phyloP scores from a whole-genome alignment of 2,888 invertebrate genomes.

The Blera fallax region DNA sequence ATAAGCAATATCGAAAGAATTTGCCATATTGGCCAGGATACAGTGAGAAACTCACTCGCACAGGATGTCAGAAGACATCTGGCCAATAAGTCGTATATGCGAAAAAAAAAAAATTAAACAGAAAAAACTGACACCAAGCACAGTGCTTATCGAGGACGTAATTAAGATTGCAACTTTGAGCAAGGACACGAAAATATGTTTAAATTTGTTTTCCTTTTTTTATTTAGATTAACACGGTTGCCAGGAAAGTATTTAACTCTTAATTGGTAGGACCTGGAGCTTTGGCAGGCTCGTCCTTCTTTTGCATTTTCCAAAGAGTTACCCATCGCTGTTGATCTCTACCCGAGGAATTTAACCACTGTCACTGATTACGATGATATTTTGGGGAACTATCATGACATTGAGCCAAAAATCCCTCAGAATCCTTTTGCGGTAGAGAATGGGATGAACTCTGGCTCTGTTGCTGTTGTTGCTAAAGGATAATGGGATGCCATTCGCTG shows the following conservation, averaged over 20 bases:
- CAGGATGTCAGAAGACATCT: constrained; percentile 53
- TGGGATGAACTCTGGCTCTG: neutral
- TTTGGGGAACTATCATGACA: constrained; percentile 58
- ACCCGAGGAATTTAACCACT: constrained; percentile 56
- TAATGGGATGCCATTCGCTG: constrained; percentile 66
- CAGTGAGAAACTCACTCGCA: neutral
- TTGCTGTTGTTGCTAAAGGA: constrained; percentile 63
- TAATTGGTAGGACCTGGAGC: constrained; percentile 53
- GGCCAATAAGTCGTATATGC: constrained; percentile 35
- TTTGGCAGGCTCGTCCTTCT: constrained; percentile 30
- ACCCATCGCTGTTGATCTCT: constrained; percentile 27
- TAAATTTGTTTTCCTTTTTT: constrained; percentile 55
- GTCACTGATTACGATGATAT: constrained; percentile 66
- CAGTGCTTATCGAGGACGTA: constrained; percentile 56
- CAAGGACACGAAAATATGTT: constrained; percentile 28
- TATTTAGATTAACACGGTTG: constrained; percentile 64
- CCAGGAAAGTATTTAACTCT: constrained; percentile 63
- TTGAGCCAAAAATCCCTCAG: constrained; percentile 66
- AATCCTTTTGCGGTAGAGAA: constrained; percentile 34
- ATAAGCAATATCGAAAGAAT: constrained; percentile 64
- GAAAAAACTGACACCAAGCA: neutral
- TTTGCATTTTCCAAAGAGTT: constrained; percentile 35
- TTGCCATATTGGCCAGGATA: constrained; percentile 49
- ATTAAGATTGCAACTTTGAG: constrained; percentile 62
- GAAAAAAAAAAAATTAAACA: constrained; percentile 1